Evolutionary conservation across 1,140 invertebrate species (phyloP), one percentile per base, ranked within the genome.

Genomic region (Melanaphis sacchari): DNA sequence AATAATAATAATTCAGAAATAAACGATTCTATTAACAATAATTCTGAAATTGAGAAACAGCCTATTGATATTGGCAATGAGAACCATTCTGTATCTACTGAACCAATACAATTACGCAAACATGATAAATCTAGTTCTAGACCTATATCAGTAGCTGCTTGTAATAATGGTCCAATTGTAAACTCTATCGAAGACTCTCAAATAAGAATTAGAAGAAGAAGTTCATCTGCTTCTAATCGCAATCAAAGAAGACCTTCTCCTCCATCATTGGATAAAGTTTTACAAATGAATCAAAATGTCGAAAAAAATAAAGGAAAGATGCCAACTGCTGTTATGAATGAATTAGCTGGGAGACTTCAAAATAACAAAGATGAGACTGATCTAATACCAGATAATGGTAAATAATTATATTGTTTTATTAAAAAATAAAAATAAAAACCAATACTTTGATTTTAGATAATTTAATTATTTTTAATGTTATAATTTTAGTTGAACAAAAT

Each of bases 171-270:
- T 76, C 43, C 84, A 59, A 76, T 38, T 89, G 6, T 43, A 76
- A 89, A 88, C 6, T 59, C 81, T 59, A 82, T 93, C 24, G 85
- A 90, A 41, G 93, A 93, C 4, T 54, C 59, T 26, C 87, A 93
- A 38, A 76, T 76, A 49, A 66, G 54, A 36, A 54, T 54, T 21
- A 81, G 94, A 43, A 94, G 94, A 36, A 92, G 94, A 24, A 95
- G 94, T 93, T 94, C 94, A 9, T 94, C 94, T 24, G 94, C 94
- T 21, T 94, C 94, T 22, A 95, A 95, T 93, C 94, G 94, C n/a
- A 95, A 95, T 89, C 94, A 94, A 41, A 93, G 94, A 84, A 90
- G 94, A 59, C 94, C 94, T 22, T 94, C 94, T 40, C 94, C 94
- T 5, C 94, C 94, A 41, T 94, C 94, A 88, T 94, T 95, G 31